Conservation (phyloP, 1,140 invertebrate genomes). For the Chironomus striatipennis region DNA sequence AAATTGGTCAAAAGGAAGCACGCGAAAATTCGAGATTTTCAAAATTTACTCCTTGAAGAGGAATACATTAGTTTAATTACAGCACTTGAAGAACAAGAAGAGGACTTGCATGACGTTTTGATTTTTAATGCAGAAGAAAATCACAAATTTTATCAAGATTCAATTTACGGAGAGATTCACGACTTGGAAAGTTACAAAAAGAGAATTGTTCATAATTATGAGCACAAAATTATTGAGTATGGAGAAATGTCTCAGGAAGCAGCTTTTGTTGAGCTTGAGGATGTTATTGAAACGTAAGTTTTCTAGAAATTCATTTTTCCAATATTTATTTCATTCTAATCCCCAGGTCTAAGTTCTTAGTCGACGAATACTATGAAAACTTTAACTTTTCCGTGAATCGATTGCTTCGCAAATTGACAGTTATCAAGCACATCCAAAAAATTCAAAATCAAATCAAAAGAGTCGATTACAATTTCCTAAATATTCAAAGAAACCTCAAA, state of each 20-base stretch:
- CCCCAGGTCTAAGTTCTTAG: not conserved
- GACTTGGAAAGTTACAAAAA: not conserved
- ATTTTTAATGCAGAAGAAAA: not conserved
- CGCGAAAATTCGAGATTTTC: not conserved
- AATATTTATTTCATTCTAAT: not conserved
- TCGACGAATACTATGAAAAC: not conserved
- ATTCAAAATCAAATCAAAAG: not conserved
- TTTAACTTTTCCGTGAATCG: not conserved
- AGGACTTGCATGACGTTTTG: not conserved
- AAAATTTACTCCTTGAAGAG: not conserved
- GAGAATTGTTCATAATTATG: not conserved
- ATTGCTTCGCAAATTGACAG: not conserved
- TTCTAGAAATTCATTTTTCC: not conserved
- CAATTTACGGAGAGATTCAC: not conserved
- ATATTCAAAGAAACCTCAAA: not conserved
- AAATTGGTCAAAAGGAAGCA: not conserved
- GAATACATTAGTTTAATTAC: not conserved
- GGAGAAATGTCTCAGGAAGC: not conserved
- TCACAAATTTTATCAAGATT: not conserved
- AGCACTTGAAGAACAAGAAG: not conserved
- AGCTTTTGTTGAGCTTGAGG: not conserved
- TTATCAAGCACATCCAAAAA: not conserved
- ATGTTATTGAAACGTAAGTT: not conserved
- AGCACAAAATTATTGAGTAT: not conserved
- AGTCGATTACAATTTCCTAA: not conserved